Evolutionary conservation across 2,888 invertebrate species (phyloP).

Genomic region (Lasioglossum zephyrum): DNA sequence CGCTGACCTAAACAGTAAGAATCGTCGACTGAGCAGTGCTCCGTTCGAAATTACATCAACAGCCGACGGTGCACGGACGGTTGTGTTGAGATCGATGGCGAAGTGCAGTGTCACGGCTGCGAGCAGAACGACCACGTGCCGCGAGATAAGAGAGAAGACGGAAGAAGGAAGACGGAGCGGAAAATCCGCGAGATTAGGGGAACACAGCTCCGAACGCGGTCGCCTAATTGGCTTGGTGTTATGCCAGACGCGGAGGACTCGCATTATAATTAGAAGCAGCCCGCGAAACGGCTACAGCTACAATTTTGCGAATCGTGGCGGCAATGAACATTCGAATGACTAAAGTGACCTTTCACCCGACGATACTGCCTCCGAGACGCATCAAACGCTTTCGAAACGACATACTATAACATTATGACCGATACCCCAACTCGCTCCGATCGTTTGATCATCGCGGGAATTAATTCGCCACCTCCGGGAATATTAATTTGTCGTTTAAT

Average conservation of each 20-base stretch:
- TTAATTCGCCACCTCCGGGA: background rate
- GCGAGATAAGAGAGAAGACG: slow-evolving; percentile 39
- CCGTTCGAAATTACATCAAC: slow-evolving; percentile 20
- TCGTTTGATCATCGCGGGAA: background rate
- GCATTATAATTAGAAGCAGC: slow-evolving; percentile 75
- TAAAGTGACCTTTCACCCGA: background rate
- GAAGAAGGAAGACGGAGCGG: slow-evolving; percentile 22
- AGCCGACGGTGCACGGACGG: slow-evolving; percentile 24
- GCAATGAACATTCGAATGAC: background rate
- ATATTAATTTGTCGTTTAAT: background rate
- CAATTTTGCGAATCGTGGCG: slow-evolving; percentile 28
- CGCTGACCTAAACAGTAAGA: background rate
- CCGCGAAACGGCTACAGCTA: slow-evolving; percentile 18
- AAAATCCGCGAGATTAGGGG: slow-evolving; percentile 15
- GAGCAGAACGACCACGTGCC: slow-evolving; percentile 57
- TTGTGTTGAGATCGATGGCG: slow-evolving; percentile 28
- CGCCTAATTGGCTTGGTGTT: slow-evolving; percentile 70
- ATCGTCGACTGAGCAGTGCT: background rate
- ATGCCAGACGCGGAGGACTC: slow-evolving; percentile 74
- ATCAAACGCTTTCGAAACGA: background rate
- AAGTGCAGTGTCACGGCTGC: slow-evolving; percentile 62
- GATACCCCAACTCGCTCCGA: background rate
- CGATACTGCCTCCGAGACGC: background rate
- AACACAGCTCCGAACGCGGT: slow-evolving; percentile 18
- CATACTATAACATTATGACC: background rate